Percentiles rank a stretch among this genome's conserved stretches.
phyloP scores from a whole-genome alignment of 2,113 vertebrate species.

The Heptranchias perlo region DNA sequence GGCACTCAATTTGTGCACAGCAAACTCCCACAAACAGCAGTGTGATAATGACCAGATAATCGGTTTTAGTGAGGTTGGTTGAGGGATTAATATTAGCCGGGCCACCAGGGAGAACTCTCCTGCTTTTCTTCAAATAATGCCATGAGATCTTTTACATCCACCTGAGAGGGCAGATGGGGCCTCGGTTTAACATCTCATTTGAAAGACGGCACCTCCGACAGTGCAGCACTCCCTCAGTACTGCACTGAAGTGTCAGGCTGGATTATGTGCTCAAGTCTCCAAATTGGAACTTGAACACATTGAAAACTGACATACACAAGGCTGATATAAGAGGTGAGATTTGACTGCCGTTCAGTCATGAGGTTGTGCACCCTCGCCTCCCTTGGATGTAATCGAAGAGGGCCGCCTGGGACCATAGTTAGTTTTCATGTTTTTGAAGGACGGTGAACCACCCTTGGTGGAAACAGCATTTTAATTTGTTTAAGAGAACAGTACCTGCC shows the following conservation, averaged over 20 bases:
- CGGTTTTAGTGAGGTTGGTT: neutral
- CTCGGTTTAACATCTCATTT: neutral
- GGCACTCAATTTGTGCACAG: neutral
- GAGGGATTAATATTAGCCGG: neutral
- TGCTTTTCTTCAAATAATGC: neutral
- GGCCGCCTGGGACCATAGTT: neutral
- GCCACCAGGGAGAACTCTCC: neutral
- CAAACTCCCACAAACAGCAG: neutral
- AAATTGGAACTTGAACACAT: neutral
- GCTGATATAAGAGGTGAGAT: neutral
- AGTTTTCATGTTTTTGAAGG: neutral
- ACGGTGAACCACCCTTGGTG: neutral
- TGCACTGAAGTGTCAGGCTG: neutral
- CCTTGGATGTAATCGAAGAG: neutral
- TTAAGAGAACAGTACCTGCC: neutral
- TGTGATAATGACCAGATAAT: neutral
- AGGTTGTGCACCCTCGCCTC: neutral
- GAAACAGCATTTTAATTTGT: neutral
- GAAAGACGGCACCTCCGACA: neutral
- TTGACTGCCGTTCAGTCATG: neutral
- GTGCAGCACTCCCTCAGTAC: neutral
- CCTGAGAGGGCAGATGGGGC: neutral
- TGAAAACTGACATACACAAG: neutral
- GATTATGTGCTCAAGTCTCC: neutral
- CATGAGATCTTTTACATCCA: neutral